A percentile compares a stretch with the other conserved stretches of the same genome.
Conservation (phyloP, 2,113 vertebrate species). For the Phocoena phocoena region DNA sequence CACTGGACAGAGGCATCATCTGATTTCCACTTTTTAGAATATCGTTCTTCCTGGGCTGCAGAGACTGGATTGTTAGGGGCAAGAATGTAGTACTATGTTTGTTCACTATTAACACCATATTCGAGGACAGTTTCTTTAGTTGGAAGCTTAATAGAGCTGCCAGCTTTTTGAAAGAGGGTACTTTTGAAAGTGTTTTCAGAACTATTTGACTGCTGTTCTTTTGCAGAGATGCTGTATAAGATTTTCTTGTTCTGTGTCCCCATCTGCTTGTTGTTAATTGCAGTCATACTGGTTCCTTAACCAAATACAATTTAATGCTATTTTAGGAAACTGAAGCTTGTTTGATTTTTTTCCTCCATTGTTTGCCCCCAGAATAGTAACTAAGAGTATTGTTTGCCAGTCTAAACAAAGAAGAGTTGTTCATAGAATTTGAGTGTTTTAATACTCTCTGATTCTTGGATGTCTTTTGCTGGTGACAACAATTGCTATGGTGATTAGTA, state of each 20-base stretch:
- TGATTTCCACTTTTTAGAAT: neutral
- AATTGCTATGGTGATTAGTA: neutral
- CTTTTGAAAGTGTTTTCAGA: neutral
- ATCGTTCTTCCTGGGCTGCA: neutral
- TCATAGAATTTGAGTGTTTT: constrained; percentile 13
- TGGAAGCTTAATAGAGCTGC: neutral
- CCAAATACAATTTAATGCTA: neutral
- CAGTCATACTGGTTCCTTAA: neutral
- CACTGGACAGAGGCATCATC: neutral
- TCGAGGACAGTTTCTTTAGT: neutral
- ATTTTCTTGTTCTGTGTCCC: neutral
- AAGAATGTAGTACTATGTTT: neutral
- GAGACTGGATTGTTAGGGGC: neutral
- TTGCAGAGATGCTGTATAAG: neutral
- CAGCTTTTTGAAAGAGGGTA: neutral
- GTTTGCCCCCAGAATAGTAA: neutral
- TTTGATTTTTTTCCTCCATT: neutral
- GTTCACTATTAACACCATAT: neutral
- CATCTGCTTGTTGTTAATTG: neutral
- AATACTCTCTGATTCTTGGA: neutral
- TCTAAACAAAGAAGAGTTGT: neutral
- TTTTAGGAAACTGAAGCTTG: neutral
- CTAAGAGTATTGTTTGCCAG: neutral
- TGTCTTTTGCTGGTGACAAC: neutral
- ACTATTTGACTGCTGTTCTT: neutral